Evolutionary conservation across 2,113 vertebrate genomes (phyloP).

Genomic region (Aphelocoma coerulescens): DNA sequence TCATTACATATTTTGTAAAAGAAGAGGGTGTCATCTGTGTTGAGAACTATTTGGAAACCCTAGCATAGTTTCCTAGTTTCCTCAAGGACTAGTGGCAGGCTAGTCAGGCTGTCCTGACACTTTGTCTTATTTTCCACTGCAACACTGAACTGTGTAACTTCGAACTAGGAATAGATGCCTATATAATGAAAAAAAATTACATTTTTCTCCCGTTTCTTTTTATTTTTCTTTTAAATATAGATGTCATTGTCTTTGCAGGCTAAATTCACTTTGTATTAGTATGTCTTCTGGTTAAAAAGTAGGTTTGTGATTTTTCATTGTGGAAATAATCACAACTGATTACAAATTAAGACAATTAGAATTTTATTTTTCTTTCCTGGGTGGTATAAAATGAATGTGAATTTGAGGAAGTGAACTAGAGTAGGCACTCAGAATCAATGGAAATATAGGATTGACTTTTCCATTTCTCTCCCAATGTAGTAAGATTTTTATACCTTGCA

Average conservation of each 20-base stretch:
- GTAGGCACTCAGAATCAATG: not conserved
- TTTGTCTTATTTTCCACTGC: not conserved
- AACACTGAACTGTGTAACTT: not conserved
- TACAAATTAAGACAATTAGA: not conserved
- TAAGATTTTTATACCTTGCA: not conserved
- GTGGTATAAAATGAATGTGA: not conserved
- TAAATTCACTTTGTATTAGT: not conserved
- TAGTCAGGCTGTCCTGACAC: not conserved
- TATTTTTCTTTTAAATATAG: not conserved
- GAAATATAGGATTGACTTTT: not conserved
- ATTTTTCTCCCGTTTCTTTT: not conserved
- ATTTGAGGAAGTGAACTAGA: not conserved
- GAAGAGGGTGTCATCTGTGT: rapidly evolving
- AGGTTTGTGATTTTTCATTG: not conserved
- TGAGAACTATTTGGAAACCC: not conserved
- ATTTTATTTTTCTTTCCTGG: not conserved
- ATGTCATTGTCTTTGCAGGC: not conserved
- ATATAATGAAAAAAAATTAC: not conserved
- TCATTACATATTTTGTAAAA: not conserved
- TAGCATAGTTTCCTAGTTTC: not conserved
- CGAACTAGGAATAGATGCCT: not conserved
- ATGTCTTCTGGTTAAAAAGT: not conserved
- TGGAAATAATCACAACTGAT: not conserved
- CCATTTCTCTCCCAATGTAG: not conserved
- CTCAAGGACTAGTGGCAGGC: not conserved